phyloP scores from a whole-genome alignment of 2,888 invertebrate genomes.

The Tachina fera region DNA sequence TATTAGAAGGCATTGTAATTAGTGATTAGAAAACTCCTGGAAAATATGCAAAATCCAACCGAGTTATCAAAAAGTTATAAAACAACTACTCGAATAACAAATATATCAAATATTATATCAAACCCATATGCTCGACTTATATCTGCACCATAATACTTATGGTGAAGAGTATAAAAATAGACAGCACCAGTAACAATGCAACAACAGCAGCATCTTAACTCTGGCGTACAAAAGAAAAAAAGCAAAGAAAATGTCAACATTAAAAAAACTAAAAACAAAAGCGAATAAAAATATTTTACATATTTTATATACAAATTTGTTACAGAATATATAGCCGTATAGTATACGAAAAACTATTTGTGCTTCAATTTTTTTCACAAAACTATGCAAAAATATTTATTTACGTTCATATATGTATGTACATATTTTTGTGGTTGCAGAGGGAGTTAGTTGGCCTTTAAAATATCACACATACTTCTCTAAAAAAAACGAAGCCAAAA shows the following conservation, averaged over 20 bases:
- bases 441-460: conserved; percentile 53
- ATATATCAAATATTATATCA: background rate
- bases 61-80: background rate
- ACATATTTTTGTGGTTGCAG: conserved; percentile 10
- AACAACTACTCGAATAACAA: background rate
- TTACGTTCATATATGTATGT: background rate
- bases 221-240: conserved; percentile 24
- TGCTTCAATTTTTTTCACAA: background rate
- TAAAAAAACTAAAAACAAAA: conserved; percentile 23
- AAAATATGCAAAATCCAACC: no score
- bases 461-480: conserved; percentile 51
- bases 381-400: conserved; percentile 52
- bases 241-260: conserved; percentile 44
- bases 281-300: conserved; percentile 49
- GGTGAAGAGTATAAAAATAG: conserved; percentile 1
- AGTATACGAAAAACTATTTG: conserved; percentile 13
- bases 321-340: conserved; percentile 30
- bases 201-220: conserved; percentile 42
- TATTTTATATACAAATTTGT: conserved; percentile 62
- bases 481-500: conserved; percentile 7
- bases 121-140: background rate
- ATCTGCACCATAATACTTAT: background rate
- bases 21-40: no score
- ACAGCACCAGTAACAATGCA: conserved; percentile 38
- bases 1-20: no score